Percentiles rank a stretch among this genome's conserved stretches.
These are phyloP conservation scores for Rhabdomys dilectus DNA, from an alignment of 2,113 vertebrate genomes.

Conservation along the genomic window DNA sequence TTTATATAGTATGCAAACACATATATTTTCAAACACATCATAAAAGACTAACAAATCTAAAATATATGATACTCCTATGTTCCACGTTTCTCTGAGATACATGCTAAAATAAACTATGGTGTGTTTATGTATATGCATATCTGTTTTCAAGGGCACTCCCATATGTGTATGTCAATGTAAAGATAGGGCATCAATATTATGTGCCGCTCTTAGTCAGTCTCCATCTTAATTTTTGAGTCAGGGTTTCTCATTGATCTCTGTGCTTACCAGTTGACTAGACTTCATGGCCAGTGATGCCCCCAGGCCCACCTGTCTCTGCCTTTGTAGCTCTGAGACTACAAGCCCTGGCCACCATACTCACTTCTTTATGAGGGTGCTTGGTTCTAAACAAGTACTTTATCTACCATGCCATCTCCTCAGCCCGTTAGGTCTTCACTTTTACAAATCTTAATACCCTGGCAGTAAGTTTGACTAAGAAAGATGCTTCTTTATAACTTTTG, in stretches of 20 bases:
- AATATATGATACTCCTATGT: background rate
- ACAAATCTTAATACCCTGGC: background rate
- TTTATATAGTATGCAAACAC: too few species aligned
- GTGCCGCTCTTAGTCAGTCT: too few species aligned
- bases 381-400: too few species aligned
- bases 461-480: background rate
- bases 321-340: background rate
- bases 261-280: background rate
- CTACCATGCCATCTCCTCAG: background rate
- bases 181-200: background rate
- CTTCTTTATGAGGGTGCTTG: background rate
- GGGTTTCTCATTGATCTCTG: background rate
- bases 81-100: background rate
- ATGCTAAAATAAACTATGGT: background rate
- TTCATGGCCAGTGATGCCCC: background rate
- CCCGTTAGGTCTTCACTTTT: background rate
- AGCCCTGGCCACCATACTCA: too few species aligned
- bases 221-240: background rate
- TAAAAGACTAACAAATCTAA: conserved; percentile 6
- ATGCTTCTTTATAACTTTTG: background rate
- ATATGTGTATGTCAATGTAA: background rate
- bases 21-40: background rate
- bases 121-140: background rate
- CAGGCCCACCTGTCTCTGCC: background rate
- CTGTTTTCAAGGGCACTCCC: background rate